A percentile compares a stretch with the other conserved stretches of the same genome.
phyloP scores from a whole-genome alignment of 2,888 invertebrate genomes.

The Bellardia bayeri region DNA sequence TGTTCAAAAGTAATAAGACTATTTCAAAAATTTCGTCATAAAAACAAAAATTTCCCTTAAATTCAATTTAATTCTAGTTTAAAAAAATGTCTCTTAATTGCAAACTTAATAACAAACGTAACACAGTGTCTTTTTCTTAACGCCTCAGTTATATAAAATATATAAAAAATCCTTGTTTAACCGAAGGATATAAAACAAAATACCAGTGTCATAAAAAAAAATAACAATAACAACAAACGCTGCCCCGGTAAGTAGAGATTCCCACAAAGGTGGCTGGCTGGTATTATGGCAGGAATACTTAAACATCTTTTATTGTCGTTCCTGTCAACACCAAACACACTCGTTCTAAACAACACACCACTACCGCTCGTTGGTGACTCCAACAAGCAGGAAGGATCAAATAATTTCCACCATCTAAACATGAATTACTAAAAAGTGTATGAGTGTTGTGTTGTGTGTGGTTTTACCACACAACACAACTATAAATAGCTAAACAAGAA shows the following conservation, averaged over 20 bases:
- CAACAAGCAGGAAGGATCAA: constrained; percentile 9
- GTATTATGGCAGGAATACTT: constrained; percentile 31
- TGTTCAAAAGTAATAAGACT: no score
- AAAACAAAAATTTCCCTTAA: no score
- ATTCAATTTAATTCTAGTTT: no score
- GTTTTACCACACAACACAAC: constrained; percentile 26
- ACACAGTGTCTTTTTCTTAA: constrained; percentile 26
- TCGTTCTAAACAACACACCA: constrained; percentile 9
- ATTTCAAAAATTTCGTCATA: no score
- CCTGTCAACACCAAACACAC: constrained; percentile 60
- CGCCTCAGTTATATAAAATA: constrained; percentile 1
- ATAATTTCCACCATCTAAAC: constrained; percentile 33
- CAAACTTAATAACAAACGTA: constrained; percentile 40
- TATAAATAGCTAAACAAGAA: constrained; percentile 41
- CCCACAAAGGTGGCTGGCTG: constrained; percentile 59
- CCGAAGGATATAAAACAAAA: constrained; percentile 70
- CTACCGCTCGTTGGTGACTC: neutral
- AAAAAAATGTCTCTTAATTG: neutral
- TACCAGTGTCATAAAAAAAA: constrained; percentile 52
- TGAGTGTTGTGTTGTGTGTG: neutral
- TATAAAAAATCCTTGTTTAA: constrained; percentile 65
- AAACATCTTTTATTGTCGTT: constrained; percentile 54
- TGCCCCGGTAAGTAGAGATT: constrained; percentile 20
- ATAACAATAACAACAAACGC: neutral
- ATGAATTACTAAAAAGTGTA: constrained; percentile 19